Evolutionary conservation across 1,140 invertebrate species (phyloP), one percentile per base, ranked within the genome.

Genomic region (Bradysia coprophila): DNA sequence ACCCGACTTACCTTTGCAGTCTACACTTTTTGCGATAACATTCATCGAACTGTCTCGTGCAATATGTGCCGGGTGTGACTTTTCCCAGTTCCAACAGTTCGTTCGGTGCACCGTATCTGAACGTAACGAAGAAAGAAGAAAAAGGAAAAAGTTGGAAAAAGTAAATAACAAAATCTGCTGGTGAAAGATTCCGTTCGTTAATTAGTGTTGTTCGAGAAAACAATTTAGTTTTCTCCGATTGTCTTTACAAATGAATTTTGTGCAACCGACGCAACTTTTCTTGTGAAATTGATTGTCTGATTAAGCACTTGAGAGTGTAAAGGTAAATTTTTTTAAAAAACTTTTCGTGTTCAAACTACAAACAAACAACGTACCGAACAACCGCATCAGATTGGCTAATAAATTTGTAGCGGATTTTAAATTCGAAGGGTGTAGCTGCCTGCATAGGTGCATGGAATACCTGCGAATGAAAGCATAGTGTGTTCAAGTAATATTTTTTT

Each of bases 41-140:
- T 53, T 87, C 81, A 60, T 89, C 81, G 52, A 87, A 87, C 48
- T 84, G 81, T 40, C 84, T 70, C 33, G 82, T 85, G 60, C 86
- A 90, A 62, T 87, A 86, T 4, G 84, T 85, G 33, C 84, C 83
- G 0, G 84, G 83, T 18, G 86, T 81, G 19, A 84, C 76, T 38
- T 76, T 73, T 23, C 82, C 80, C 43, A 81, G 63, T 62, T 86
- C 78, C 45, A 84, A 63, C 13, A 79, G 76, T 34, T 80, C 67
- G 43, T 72, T 71, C 5, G 71, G 68, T 41, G 72, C 72, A 16
- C 83, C 83, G 49, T 86, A 78, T 46, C 61, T 64, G 46, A 39
- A 16, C 10, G 6, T n/a, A 15, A 37, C 36, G 8, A 19, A 37
- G 8, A 6, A 37, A n/a, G 36, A 37, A n/a, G 6, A 16, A 37